phyloP scores from a whole-genome alignment of 2,888 invertebrate genomes.

The Zygogramma bicolorata region DNA sequence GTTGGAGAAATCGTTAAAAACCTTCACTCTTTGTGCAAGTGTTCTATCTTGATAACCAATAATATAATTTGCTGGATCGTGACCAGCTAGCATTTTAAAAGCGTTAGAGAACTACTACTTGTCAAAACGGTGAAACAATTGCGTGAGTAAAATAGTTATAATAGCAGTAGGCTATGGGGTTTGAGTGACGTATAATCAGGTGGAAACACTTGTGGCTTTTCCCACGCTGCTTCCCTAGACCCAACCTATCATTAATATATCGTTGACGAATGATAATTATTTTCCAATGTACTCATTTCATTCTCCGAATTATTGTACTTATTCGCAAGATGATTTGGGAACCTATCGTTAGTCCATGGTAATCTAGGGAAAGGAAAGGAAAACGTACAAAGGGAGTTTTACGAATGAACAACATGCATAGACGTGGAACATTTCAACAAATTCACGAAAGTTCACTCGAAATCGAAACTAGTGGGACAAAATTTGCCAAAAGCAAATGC shows the following conservation, averaged over 20 bases:
- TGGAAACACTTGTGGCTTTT: conserved; percentile 66
- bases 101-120: conserved; percentile 36
- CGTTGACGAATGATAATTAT: conserved; percentile 65
- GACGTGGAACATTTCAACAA: too few species aligned
- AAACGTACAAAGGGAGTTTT: not conserved
- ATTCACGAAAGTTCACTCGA: too few species aligned
- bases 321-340: conserved; percentile 23
- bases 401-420: too few species aligned
- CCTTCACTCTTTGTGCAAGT: not conserved
- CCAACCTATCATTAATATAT: conserved; percentile 66
- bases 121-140: conserved; percentile 52
- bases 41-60: not conserved
- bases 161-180: conserved; percentile 61
- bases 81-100: not conserved
- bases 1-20: too few species aligned
- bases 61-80: not conserved
- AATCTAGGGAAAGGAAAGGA: not conserved
- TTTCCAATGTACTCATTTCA: conserved; percentile 56
- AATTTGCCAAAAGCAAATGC: too few species aligned
- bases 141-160: conserved; percentile 58
- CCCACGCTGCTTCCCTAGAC: conserved; percentile 65
- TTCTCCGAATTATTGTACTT: conserved; percentile 32
- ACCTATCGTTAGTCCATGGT: not conserved
- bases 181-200: conserved; percentile 67
- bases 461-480: too few species aligned